phyloP scores from a whole-genome alignment of 2,113 vertebrate genomes.

The Ophthalmolycus amberensis region DNA sequence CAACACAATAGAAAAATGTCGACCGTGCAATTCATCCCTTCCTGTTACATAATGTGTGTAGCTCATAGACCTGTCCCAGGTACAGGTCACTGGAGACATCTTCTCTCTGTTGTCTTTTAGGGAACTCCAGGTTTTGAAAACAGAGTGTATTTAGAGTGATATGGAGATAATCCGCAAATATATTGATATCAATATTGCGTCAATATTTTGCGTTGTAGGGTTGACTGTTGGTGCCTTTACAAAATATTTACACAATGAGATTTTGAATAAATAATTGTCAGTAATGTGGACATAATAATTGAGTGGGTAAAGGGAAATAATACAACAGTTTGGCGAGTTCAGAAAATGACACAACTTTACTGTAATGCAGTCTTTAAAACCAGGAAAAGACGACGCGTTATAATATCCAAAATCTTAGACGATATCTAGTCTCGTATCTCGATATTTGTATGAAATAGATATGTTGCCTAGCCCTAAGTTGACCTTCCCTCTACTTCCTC shows the following conservation, averaged over 20 bases:
- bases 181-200: not conserved
- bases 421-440: not conserved
- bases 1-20: not conserved
- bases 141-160: not conserved
- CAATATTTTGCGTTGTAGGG: too few relatives aligned
- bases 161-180: not conserved
- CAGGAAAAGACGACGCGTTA: not conserved
- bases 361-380: not conserved
- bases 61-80: not conserved
- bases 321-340: not conserved
- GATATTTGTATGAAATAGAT: not conserved
- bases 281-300: not conserved
- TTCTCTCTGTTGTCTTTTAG: conserved; percentile 5
- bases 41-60: not conserved
- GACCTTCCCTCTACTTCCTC: not conserved
- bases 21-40: not conserved
- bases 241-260: too few relatives aligned
- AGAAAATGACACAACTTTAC: not conserved
- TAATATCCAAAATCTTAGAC: not conserved
- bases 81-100: conserved; percentile 11
- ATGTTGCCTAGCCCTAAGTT: not conserved
- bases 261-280: not conserved
- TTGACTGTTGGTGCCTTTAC: too few relatives aligned
- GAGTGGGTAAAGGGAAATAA: not conserved
- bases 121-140: conserved; percentile 18